These are phyloP conservation scores for Abscondita cerata DNA, from an alignment of 2,888 invertebrate genomes.

Conservation along the genomic window DNA sequence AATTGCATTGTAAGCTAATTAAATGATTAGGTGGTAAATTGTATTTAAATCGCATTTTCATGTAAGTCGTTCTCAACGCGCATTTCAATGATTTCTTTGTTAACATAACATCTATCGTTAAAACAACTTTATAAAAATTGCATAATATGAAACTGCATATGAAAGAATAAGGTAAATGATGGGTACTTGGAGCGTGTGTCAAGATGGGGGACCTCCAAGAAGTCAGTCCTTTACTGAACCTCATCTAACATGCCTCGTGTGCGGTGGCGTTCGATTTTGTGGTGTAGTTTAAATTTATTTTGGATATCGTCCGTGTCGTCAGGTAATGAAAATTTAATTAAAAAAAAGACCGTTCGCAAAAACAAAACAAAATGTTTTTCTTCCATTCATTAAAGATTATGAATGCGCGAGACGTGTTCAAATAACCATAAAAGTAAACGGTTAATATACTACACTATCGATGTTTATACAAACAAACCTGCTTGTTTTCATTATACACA, in stretches of 20 bases:
- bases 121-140: constrained; percentile 21
- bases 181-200: constrained; percentile 48
- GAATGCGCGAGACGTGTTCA: constrained; percentile 22
- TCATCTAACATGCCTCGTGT: constrained; percentile 54
- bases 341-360: not conserved
- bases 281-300: constrained; percentile 39
- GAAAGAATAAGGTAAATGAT: constrained; percentile 30
- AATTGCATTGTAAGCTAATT: too few species aligned
- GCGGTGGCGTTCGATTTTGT: constrained; percentile 49
- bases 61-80: too few species aligned
- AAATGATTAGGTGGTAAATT: too few species aligned
- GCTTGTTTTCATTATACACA: constrained; percentile 22
- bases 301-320: constrained; percentile 44
- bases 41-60: too few species aligned
- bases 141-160: constrained; percentile 24
- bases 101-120: too few species aligned
- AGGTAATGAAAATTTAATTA: constrained; percentile 38
- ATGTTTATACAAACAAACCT: constrained; percentile 17
- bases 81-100: too few species aligned
- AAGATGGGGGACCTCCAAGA: constrained; percentile 49
- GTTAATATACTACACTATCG: constrained; percentile 21
- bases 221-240: constrained; percentile 54
- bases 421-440: constrained; percentile 31
- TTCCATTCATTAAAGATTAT: constrained; percentile 8
- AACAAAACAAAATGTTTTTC: not conserved